Evolutionary conservation across 2,113 vertebrate species (phyloP).

Genomic region (Empidonax alnorum): DNA sequence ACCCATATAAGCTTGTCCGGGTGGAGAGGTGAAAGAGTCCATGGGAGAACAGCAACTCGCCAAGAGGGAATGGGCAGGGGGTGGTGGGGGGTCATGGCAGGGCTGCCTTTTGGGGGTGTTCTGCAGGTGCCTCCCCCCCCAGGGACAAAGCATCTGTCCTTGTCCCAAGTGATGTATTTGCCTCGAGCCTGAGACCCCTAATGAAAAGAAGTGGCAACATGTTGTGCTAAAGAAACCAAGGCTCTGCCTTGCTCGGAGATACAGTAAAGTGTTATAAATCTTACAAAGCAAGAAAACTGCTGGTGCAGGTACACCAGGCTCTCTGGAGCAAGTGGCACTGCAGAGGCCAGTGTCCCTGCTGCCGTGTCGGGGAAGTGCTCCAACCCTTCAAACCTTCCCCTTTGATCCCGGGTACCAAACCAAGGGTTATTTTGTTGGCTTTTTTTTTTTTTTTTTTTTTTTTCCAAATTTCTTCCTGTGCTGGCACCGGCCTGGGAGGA

Average conservation of each 20-base stretch:
- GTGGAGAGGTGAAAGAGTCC: not conserved
- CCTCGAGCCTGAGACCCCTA: not conserved
- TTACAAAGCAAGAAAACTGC: not conserved
- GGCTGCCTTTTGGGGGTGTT: not conserved
- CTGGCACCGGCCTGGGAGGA: not conserved
- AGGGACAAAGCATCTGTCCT: not conserved
- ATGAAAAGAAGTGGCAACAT: not conserved
- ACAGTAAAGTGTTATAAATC: not conserved
- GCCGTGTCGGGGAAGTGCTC: not conserved
- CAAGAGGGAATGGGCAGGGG: not conserved
- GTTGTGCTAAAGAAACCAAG: not conserved
- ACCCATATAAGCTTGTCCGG: not conserved
- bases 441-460: not conserved
- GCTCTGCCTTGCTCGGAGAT: not conserved
- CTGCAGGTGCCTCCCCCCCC: not conserved
- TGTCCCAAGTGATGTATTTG: not conserved
- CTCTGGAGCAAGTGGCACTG: not conserved
- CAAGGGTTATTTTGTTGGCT: not conserved
- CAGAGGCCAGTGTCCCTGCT: not conserved
- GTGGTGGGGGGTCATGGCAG: not conserved
- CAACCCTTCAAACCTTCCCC: not conserved
- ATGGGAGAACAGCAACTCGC: not conserved
- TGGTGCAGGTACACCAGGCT: not conserved
- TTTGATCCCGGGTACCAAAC: not conserved
- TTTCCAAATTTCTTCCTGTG: not conserved